Evolutionary conservation across 2,888 invertebrate genomes (phyloP).

Genomic region (Galeopsomyia nigrocyanea): DNA sequence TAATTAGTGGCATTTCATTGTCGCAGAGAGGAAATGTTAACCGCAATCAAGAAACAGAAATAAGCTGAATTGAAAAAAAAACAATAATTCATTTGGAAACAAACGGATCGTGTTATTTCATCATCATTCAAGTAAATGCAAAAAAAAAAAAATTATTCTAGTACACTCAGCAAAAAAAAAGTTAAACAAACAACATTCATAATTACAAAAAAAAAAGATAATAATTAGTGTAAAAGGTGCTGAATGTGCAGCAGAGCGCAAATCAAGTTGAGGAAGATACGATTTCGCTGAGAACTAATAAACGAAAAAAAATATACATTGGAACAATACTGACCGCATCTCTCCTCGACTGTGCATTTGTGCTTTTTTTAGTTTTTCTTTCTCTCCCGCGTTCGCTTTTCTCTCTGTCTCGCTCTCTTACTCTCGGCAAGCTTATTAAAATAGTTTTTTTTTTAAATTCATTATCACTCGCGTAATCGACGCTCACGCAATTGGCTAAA

Average conservation of each 20-base stretch:
- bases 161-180: slow-evolving; percentile 3
- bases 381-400: neutral
- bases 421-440: slow-evolving; percentile 49
- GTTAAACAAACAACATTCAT: neutral
- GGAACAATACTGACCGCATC: slow-evolving; percentile 45
- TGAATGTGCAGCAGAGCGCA: no score
- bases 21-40: slow-evolving; percentile 7
- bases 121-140: slow-evolving; percentile 31
- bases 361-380: no score
- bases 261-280: slow-evolving; percentile 27
- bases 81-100: neutral
- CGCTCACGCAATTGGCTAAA: neutral
- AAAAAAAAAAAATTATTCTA: slow-evolving; percentile 16
- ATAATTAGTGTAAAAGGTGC: slow-evolving; percentile 9
- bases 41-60: slow-evolving; percentile 26
- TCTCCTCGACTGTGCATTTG: slow-evolving; percentile 6
- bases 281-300: slow-evolving; percentile 35
- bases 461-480: neutral
- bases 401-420: slow-evolving; percentile 45
- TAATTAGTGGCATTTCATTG: neutral
- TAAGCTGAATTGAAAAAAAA: slow-evolving; percentile 28
- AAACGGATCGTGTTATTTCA: slow-evolving; percentile 8
- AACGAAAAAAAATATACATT: slow-evolving; percentile 26
- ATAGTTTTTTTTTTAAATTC: neutral
- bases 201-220: slow-evolving; percentile 12